phyloP scores from a whole-genome alignment of 1,140 invertebrate genomes.

The Rhopalosiphum maidis region DNA sequence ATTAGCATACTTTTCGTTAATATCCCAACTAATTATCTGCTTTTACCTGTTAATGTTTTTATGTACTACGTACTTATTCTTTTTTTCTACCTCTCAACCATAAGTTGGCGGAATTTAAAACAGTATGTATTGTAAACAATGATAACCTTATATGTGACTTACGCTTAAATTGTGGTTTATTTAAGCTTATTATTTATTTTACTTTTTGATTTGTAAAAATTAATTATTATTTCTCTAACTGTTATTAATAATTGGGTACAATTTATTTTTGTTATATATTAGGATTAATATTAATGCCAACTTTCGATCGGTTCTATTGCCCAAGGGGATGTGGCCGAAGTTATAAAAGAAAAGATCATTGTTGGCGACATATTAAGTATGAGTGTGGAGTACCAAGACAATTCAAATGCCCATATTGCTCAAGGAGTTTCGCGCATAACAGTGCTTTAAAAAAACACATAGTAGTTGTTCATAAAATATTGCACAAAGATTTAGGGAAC shows the following conservation, averaged over 20 bases:
- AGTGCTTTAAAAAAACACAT: conserved; percentile 61
- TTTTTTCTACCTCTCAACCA: neutral
- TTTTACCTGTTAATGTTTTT: too few relatives aligned
- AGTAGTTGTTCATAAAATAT: conserved; percentile 61
- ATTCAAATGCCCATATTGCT: conserved; percentile 65
- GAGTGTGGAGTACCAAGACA: conserved; percentile 67
- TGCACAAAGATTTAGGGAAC: neutral
- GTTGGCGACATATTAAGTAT: conserved; percentile 66
- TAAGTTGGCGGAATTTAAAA: neutral
- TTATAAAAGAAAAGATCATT: conserved; percentile 64
- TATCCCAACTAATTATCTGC: too few relatives aligned
- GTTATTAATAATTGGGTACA: neutral
- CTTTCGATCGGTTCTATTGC: conserved; percentile 43
- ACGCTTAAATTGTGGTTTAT: neutral
- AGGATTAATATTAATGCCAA: conserved; percentile 18
- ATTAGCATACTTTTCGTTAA: too few relatives aligned
- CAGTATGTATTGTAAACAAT: neutral
- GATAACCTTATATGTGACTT: neutral
- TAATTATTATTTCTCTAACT: neutral
- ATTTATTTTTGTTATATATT: conserved; percentile 34
- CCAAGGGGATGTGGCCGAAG: conserved; percentile 59
- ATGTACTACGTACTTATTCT: too few relatives aligned
- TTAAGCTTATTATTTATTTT: neutral
- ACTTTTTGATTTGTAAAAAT: neutral
- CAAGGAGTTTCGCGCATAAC: conserved; percentile 64